Evolutionary conservation across 2,113 vertebrate species (phyloP), one percentile per base, ranked within the genome.

Genomic region (Monarcha castaneiventris): DNA sequence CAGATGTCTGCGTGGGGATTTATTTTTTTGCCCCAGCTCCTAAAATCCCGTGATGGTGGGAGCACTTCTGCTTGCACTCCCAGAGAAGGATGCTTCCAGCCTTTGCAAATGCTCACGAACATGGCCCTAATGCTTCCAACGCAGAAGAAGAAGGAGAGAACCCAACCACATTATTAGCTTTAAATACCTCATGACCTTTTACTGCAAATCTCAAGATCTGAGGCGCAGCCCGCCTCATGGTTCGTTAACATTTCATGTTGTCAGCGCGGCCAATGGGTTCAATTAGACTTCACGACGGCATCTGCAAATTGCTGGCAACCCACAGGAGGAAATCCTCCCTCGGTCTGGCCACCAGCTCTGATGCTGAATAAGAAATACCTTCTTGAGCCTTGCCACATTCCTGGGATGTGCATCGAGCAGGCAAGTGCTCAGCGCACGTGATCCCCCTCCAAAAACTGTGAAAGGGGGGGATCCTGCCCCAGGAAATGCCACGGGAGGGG

Each of bases 161-260:
- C 72, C 86, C 64, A 80, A 75, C 35, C 68, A 77, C 93, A 86
- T 94, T 95, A 96, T 95, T 95, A 95, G 83, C 83, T 97, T 97
- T 97, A 97, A 97, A 93, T 94, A 94, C 93, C 95, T 95, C 96
- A 94, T 97, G 95, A 94, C 95, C 95, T 97, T 97, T 96, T 94
- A 81, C 92, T 90, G 92, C 91, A 95, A 87, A 96, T 95, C 91
- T 92, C 68, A 43, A 95, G 94, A 97, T 95, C 76, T 94, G 90
- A 97, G 90, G 74, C 5, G 8, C 94, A 94, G 87, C 84, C 85
- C 1, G 62, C 78, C 92, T 85, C 91, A 92, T 0, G 91, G 83
- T 96, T 96, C 83, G 48, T 97, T 96, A 97, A 96, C 90, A 95
- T 96, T 96, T 97, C 94, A 93, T 95, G 91, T 93, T 90, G 96